Percentiles rank a stretch among this genome's conserved stretches.
phyloP scores from a whole-genome alignment of 2,888 invertebrate species.

The Pilophorus perplexus region DNA sequence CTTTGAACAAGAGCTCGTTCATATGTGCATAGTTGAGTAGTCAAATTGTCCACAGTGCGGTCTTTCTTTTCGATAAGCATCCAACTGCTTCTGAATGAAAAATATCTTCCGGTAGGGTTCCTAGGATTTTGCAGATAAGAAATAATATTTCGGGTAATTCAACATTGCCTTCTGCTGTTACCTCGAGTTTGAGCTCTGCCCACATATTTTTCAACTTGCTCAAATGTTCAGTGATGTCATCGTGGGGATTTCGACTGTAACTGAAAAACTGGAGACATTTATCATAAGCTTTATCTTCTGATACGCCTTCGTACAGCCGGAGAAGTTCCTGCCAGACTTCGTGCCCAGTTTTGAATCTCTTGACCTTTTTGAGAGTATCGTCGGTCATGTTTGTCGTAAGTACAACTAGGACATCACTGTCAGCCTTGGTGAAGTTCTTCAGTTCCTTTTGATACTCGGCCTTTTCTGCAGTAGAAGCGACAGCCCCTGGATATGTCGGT shows the following conservation, averaged over 20 bases:
- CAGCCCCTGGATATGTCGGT: neutral
- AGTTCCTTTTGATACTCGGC: neutral
- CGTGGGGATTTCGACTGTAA: too few relatives aligned
- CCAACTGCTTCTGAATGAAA: too few relatives aligned
- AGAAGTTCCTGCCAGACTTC: neutral
- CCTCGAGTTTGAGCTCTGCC: neutral
- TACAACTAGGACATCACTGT: neutral
- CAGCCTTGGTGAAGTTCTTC: neutral
- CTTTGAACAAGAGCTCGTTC: neutral
- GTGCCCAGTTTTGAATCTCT: neutral
- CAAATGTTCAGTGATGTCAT: too few relatives aligned
- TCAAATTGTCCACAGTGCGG: too few relatives aligned
- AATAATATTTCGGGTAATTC: too few relatives aligned
- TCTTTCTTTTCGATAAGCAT: too few relatives aligned
- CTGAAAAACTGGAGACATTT: neutral
- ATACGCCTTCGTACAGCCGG: neutral
- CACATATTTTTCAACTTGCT: too few relatives aligned
- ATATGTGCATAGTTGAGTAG: too few relatives aligned
- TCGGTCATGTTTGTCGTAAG: neutral
- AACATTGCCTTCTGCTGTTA: neutral
- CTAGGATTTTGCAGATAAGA: too few relatives aligned
- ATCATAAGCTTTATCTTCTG: neutral
- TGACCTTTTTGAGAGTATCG: neutral
- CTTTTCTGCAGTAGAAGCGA: neutral
- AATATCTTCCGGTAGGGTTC: too few relatives aligned